Conservation (phyloP, 2,113 vertebrate species). For the Clarias gariepinus region DNA sequence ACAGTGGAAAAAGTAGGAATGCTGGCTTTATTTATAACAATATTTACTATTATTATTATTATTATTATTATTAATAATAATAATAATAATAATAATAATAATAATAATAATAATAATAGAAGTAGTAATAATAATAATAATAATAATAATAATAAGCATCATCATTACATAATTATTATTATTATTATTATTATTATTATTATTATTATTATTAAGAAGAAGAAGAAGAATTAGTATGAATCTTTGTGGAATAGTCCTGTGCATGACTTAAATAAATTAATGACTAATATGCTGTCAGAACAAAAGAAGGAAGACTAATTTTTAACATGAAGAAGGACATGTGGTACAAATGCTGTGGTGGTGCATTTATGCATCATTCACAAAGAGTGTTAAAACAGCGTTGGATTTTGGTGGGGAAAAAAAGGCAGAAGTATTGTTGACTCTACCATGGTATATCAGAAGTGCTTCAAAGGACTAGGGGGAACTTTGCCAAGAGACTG, state of each 20-base stretch:
- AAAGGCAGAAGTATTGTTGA: slow-evolving; percentile 25
- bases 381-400: not conserved
- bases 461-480: not conserved
- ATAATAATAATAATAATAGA: too few relatives aligned
- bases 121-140: too few relatives aligned
- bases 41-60: too few relatives aligned
- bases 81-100: too few relatives aligned
- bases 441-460: slow-evolving; percentile 10
- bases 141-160: too few relatives aligned
- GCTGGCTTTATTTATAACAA: too few relatives aligned
- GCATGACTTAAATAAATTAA: slow-evolving; percentile 49
- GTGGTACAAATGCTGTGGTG: slow-evolving; percentile 30
- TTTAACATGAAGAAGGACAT: slow-evolving; percentile 30
- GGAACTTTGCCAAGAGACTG: slow-evolving; percentile 13
- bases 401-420: slow-evolving; percentile 20
- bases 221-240: not conserved
- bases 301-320: slow-evolving; percentile 35
- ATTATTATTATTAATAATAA: too few relatives aligned
- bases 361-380: slow-evolving; percentile 18
- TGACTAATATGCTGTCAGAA: slow-evolving; percentile 34
- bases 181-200: slow-evolving; percentile 12
- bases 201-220: not conserved
- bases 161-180: slow-evolving; percentile 4
- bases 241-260: slow-evolving; percentile 38
- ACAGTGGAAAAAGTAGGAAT: not conserved